These are phyloP conservation scores for Rhamphomyia laevipes DNA, from an alignment of 2,888 invertebrate genomes.

Conservation along the genomic window DNA sequence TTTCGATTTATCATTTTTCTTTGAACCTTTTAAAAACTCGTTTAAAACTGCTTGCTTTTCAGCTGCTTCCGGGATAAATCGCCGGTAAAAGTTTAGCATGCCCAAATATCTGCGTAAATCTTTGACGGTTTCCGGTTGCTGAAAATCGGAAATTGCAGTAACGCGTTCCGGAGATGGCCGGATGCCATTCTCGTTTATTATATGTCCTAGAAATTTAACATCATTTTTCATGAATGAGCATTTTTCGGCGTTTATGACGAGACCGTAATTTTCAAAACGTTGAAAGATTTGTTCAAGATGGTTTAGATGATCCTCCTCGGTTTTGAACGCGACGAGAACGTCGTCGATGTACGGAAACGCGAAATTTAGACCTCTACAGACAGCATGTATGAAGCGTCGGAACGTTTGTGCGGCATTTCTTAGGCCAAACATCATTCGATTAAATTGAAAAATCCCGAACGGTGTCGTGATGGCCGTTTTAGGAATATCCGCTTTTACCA, in stretches of 20 bases:
- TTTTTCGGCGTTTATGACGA: background rate
- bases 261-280: background rate
- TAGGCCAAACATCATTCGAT: too few species aligned
- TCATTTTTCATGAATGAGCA: background rate
- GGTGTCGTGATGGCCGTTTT: too few species aligned
- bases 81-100: constrained; percentile 1
- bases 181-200: background rate
- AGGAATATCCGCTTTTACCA: too few species aligned
- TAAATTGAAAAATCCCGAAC: too few species aligned
- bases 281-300: constrained; percentile 1
- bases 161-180: constrained; percentile 1
- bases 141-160: background rate
- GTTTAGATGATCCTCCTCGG: constrained; percentile 1
- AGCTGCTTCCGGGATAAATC: constrained; percentile 2
- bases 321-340: too few species aligned
- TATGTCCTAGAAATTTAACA: background rate
- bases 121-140: background rate
- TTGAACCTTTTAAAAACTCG: constrained; percentile 1
- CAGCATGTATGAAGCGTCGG: too few species aligned
- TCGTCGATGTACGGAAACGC: too few species aligned
- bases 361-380: too few species aligned
- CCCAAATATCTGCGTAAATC: constrained; percentile 3
- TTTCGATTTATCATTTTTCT: constrained; percentile 5
- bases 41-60: constrained; percentile 1
- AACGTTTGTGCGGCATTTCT: too few species aligned